Base-by-base conservation (phyloP, 2,888 invertebrate genomes). In the Calameuta idolon region DNA sequence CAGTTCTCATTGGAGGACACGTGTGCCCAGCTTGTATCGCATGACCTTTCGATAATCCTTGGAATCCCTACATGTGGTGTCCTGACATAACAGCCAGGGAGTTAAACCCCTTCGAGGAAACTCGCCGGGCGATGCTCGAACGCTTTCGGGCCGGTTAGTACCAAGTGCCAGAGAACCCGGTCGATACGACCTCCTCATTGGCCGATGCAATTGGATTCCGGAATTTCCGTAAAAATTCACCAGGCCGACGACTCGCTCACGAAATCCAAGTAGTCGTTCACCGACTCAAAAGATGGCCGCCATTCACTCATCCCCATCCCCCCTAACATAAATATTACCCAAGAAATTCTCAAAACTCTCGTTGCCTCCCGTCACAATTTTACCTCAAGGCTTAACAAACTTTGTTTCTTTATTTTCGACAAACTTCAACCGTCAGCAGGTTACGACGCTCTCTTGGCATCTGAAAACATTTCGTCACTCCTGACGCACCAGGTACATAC, bases 51-150 rank as follows among this genome's bases (percentile, higher is more conserved):
- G 69, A 75, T 85, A 85, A 86, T 83, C 83, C 79, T 74, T 69
- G 76, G 87, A 87, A 87, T 85, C 87, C 87, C 84, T 85, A 84
- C 80, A 83, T 81, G 81, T 80, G 82, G 75, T 80, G 79, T 81
- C 81, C 82, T 81, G 83, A 82, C 84, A 79, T 79, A 82, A 82
- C 76, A 31, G 74, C 68, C 34, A 75, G 68, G 75, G 76, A 55
- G 55, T 55, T 75, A 76, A 79, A 79, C 73, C 79, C 80, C 80
- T 79, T 79, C 71, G 77, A 69, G 69, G 73, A 78, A 80, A 75
- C 78, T 40, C 71, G 34, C 69, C 12, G 34, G 69, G 75, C 75
- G 76, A 73, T 74, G 69, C 75, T 76, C 74, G 69, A 75, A 83
- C 81, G 79, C 77, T 86, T 82, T 83, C 81, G 75, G 84, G 79